phyloP scores from a whole-genome alignment of 2,113 vertebrate species.

The Oenanthe melanoleuca region DNA sequence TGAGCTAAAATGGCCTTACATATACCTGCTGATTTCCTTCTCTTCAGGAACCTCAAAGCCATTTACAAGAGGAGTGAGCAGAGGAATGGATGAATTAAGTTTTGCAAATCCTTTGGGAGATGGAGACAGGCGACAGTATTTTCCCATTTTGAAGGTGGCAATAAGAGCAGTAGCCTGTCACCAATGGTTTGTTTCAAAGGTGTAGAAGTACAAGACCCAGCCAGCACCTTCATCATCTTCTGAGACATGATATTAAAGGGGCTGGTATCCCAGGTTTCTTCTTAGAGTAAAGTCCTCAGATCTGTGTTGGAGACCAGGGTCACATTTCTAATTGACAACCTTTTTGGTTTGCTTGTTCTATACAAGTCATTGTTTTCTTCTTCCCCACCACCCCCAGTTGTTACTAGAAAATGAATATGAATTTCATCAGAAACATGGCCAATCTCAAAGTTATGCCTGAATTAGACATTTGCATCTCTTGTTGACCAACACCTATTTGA shows the following conservation, averaged over 20 bases:
- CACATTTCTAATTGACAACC: background rate
- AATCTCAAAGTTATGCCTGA: background rate
- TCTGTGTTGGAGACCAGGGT: no score
- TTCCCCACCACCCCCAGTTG: accelerated
- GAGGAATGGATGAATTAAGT: background rate
- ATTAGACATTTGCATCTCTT: background rate
- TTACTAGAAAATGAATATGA: background rate
- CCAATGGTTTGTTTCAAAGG: background rate
- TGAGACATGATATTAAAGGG: background rate
- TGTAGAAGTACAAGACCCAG: background rate
- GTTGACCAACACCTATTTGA: background rate
- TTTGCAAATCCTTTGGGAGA: conserved; percentile 6
- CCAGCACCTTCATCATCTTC: background rate
- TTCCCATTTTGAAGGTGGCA: conserved; percentile 18
- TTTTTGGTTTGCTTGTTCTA: background rate
- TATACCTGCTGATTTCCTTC: background rate
- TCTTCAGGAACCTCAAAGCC: background rate
- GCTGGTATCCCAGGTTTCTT: background rate
- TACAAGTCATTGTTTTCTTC: background rate
- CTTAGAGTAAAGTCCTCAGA: background rate
- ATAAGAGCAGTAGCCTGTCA: conserved; percentile 18
- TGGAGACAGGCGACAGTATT: background rate
- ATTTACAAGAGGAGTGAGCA: background rate
- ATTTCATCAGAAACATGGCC: background rate
- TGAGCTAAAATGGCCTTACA: background rate